These are phyloP conservation scores for Unio delphinus DNA, from an alignment of 2,888 invertebrate species.

Conservation along the genomic window DNA sequence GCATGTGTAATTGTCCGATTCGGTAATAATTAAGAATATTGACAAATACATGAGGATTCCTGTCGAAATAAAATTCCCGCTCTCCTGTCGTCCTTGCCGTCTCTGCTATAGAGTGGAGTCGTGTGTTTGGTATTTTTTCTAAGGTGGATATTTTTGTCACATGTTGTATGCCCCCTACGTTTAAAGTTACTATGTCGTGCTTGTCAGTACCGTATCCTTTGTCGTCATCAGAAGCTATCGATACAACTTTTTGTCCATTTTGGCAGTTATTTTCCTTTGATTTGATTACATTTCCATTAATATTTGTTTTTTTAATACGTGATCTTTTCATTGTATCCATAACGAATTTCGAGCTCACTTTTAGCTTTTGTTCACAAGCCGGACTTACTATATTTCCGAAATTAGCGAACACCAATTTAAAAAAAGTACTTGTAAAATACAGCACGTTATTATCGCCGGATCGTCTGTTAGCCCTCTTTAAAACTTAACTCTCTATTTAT, in stretches of 20 bases:
- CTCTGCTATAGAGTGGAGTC: constrained; percentile 39
- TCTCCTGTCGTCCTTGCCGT: constrained; percentile 37
- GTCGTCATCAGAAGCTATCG: background rate
- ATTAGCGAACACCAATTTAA: too few relatives aligned
- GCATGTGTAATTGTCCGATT: constrained; percentile 48
- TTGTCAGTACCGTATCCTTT: too few relatives aligned
- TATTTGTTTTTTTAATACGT: constrained; percentile 17
- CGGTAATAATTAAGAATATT: constrained; percentile 50
- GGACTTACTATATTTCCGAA: too few relatives aligned
- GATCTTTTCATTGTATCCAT: too few relatives aligned
- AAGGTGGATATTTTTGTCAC: constrained; percentile 44
- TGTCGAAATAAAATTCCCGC: constrained; percentile 47
- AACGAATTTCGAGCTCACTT: too few relatives aligned
- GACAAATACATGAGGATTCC: constrained; percentile 48
- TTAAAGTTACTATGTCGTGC: constrained; percentile 36
- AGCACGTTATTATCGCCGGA: too few relatives aligned
- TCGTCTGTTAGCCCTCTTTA: too few relatives aligned
- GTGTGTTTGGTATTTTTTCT: constrained; percentile 33
- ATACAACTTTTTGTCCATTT: background rate
- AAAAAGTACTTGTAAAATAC: too few relatives aligned
- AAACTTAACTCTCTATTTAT: too few relatives aligned
- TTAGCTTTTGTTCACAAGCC: too few relatives aligned
- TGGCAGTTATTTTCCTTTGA: constrained; percentile 19
- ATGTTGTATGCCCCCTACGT: constrained; percentile 43
- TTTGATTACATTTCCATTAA: constrained; percentile 32